Conservation (phyloP, 2,888 invertebrate genomes). For the Tanypteryx hageni region DNA sequence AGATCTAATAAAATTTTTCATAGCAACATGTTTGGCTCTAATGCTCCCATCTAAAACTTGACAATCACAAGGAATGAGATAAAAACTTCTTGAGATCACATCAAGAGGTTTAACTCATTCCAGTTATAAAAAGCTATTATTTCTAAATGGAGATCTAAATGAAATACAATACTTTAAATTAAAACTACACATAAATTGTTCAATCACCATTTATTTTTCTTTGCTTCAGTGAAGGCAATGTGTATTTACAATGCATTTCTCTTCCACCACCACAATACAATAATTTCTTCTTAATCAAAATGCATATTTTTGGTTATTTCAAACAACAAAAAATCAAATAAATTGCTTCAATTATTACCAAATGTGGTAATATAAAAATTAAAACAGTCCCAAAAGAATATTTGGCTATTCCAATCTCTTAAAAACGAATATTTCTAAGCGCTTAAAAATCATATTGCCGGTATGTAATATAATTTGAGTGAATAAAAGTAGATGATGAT, state of each 20-base stretch:
- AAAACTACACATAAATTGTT: background rate
- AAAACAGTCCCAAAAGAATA: conserved; percentile 15
- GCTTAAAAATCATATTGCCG: conserved; percentile 34
- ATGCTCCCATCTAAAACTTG: too few relatives aligned
- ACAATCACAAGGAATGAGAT: too few relatives aligned
- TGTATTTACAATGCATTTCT: conserved; percentile 56
- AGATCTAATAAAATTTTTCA: too few relatives aligned
- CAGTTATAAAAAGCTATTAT: too few relatives aligned
- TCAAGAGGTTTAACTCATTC: too few relatives aligned
- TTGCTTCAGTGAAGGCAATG: conserved; percentile 53
- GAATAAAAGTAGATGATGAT: background rate
- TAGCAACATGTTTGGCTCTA: too few relatives aligned
- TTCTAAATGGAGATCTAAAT: too few relatives aligned
- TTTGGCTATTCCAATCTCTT: conserved; percentile 14
- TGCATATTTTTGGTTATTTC: too few relatives aligned
- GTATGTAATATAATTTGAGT: background rate
- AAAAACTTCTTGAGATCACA: too few relatives aligned
- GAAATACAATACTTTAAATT: too few relatives aligned
- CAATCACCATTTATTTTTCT: conserved; percentile 49
- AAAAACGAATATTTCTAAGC: background rate
- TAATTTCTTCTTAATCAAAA: background rate
- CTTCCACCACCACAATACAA: conserved; percentile 52
- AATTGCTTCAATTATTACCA: background rate
- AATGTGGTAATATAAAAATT: background rate
- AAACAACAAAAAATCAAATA: too few relatives aligned